phyloP scores from a whole-genome alignment of 2,888 invertebrate species.

The Sarcophaga variegata region DNA sequence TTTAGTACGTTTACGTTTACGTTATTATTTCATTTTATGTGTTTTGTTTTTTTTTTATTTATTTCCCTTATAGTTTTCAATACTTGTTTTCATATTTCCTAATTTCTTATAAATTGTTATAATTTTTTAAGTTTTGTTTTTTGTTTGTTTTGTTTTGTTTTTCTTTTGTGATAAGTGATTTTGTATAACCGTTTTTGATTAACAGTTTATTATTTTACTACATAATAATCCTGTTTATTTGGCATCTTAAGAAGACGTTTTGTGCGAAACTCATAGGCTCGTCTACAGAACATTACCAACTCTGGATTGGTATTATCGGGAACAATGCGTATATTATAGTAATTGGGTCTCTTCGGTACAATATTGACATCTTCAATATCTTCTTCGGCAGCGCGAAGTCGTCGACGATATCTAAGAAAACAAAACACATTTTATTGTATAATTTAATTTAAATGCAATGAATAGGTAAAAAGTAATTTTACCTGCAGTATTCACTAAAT shows the following conservation, averaged over 20 bases:
- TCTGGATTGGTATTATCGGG: slow-evolving; percentile 88
- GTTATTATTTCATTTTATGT: slow-evolving; percentile 26
- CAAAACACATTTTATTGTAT: neutral
- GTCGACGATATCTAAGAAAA: slow-evolving; percentile 90
- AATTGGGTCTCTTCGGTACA: slow-evolving; percentile 87
- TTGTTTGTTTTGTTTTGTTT: slow-evolving; percentile 1
- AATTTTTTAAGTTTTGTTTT: too few relatives aligned
- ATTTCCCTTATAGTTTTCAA: slow-evolving; percentile 47
- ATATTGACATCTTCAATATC: slow-evolving; percentile 88
- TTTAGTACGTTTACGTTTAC: slow-evolving; percentile 37
- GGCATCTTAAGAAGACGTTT: slow-evolving; percentile 84
- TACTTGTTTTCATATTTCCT: slow-evolving; percentile 37
- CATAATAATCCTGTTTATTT: slow-evolving; percentile 77
- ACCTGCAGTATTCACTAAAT: slow-evolving; percentile 98
- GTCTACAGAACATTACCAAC: slow-evolving; percentile 96
- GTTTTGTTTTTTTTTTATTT: slow-evolving; percentile 22
- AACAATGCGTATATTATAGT: slow-evolving; percentile 83
- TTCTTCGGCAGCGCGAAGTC: slow-evolving; percentile 90
- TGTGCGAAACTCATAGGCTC: slow-evolving; percentile 96
- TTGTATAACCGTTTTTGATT: neutral
- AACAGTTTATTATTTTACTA: slow-evolving; percentile 69
- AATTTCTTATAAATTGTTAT: slow-evolving; percentile 39
- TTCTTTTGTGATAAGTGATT: slow-evolving; percentile 23
- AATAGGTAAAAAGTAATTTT: slow-evolving; percentile 43
- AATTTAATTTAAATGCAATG: neutral